A percentile compares a stretch with the other conserved stretches of the same genome.
Evolutionary conservation across 2,888 invertebrate genomes (phyloP).

Genomic region (Gisinianus flammeolus): DNA sequence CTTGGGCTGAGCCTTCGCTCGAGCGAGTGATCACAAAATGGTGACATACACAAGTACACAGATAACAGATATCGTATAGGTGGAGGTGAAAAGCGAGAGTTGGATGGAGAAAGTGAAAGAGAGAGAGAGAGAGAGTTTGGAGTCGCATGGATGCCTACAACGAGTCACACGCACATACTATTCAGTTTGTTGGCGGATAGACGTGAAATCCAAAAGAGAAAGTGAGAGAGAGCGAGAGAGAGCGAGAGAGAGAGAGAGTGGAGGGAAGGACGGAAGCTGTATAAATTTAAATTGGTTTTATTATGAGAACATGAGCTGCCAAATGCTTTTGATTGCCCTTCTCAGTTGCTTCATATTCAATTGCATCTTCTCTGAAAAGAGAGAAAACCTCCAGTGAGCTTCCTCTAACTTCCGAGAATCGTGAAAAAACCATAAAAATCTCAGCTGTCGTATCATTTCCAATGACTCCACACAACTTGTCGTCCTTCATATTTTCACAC

Average conservation of each 20-base stretch:
- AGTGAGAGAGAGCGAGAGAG: background rate
- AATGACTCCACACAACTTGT: background rate
- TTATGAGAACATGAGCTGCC: constrained; percentile 27
- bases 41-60: too few species aligned
- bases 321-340: constrained; percentile 27
- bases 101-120: background rate
- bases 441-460: constrained; percentile 22
- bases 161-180: too few species aligned
- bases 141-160: background rate
- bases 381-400: background rate
- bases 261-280: background rate
- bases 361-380: constrained; percentile 18
- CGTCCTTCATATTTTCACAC: background rate
- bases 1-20: constrained; percentile 8
- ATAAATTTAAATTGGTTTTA: constrained; percentile 30
- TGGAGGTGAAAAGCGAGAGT: too few species aligned
- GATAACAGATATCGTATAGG: too few species aligned
- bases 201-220: background rate
- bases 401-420: constrained; percentile 6
- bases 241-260: background rate
- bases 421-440: constrained; percentile 25
- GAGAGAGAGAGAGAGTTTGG: background rate
- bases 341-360: constrained; percentile 23
- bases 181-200: background rate
- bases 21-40: too few species aligned